Evolutionary conservation across 2,797 vertebrate genomes (phyloP), one percentile per base, ranked within the genome.

Genomic region (Cirrhinus molitorella): DNA sequence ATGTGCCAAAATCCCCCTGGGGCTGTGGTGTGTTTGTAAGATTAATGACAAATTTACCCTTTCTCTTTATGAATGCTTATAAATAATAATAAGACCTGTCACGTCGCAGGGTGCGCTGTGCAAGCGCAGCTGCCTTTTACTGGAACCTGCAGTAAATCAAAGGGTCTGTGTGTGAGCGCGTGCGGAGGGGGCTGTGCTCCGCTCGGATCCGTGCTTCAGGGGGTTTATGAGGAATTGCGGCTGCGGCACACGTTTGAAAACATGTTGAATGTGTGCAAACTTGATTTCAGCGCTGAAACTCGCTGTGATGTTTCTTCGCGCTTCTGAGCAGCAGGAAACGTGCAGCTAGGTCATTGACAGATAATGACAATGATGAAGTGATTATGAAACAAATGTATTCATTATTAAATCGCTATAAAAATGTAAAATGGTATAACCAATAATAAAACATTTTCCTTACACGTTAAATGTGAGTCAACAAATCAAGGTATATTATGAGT

Each of bases 31-130:
- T 28, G 87, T 78, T 37, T 78, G 84, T 80, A 87, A 94, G 91
- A 94, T 94, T 93, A 92, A 94, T 95, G 92, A 89, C 88, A 91
- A 93, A 93, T 92, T 93, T 91, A 91, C 90, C 90, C 91, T 91
- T 86, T 88, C 89, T 90, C 91, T 94, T 95, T 94, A 94, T 93
- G 92, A 94, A 90, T 86, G 89, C 88, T 91, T 92, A 93, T 94
- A 94, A 94, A 94, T 95, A 95, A 94, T 94, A 94, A 93, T 90
- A 92, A 83, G 88, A 85, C 86, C 89, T 88, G 92, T 93, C 92
- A 89, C 87, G 12, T 88, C 43, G 86, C 89, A 66, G 9, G 80
- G 88, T 81, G 83, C 84, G 19, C 88, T n/a, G 87, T 88, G 71
- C 73, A 86, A 68, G 87, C 89, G 88, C 91, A 91, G 89, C 90